Evolutionary conservation across 1,140 invertebrate species (phyloP).

Genomic region (Mizuhopecten yessoensis): DNA sequence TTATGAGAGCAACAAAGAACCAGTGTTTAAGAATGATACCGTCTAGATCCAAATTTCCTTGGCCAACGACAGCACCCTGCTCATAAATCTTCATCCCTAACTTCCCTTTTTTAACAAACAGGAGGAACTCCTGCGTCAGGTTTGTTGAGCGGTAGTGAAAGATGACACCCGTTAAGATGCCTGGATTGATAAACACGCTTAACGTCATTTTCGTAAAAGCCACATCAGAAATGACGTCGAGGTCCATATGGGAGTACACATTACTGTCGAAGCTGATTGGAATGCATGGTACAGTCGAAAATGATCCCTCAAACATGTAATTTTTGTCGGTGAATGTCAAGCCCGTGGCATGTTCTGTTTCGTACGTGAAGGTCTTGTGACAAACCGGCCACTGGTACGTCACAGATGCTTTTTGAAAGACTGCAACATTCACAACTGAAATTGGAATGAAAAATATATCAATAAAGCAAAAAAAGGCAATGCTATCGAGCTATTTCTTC

Average conservation of each 20-base stretch:
- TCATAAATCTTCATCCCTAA: not conserved
- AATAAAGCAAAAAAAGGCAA: no score
- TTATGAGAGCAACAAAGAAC: not conserved
- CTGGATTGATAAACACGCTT: not conserved
- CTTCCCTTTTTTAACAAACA: not conserved
- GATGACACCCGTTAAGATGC: not conserved
- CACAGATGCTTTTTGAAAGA: not conserved
- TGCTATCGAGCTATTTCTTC: no score
- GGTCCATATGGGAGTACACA: not conserved
- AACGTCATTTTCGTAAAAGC: not conserved
- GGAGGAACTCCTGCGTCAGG: not conserved
- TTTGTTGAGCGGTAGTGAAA: not conserved
- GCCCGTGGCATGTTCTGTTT: not conserved
- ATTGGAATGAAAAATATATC: not conserved
- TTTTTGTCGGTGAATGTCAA: not conserved
- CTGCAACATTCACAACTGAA: not conserved
- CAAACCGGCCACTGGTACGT: not conserved
- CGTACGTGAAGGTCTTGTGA: not conserved
- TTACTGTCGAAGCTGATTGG: slow-evolving; percentile 8
- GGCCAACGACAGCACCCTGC: not conserved
- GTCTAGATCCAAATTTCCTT: not conserved
- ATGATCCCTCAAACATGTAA: not conserved
- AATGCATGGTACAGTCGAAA: not conserved
- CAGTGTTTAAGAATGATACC: not conserved
- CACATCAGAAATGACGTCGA: not conserved